phyloP scores from a whole-genome alignment of 2,113 vertebrate genomes.

The Cygnus buccinator region DNA sequence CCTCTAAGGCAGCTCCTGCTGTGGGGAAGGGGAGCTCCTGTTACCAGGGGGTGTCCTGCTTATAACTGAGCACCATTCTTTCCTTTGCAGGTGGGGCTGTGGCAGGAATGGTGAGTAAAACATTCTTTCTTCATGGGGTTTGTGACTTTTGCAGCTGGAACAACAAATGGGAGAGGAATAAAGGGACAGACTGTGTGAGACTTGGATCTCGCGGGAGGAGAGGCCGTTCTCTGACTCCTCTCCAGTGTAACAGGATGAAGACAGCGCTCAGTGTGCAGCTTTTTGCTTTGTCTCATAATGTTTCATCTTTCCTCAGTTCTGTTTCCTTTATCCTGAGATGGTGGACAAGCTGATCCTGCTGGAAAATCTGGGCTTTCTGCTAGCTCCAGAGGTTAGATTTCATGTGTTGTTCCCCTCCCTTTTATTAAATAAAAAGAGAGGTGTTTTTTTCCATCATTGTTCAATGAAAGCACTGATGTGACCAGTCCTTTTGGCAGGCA shows the following conservation, averaged over 20 bases:
- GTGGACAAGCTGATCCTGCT: slow-evolving; percentile 87
- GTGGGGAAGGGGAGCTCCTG: background rate
- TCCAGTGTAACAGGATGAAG: background rate
- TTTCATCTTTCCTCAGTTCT: slow-evolving; percentile 78
- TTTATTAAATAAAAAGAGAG: background rate
- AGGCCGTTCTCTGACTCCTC: background rate
- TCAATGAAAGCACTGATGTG: background rate
- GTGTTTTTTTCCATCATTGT: background rate
- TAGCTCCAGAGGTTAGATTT: slow-evolving; percentile 65
- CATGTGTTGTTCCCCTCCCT: background rate
- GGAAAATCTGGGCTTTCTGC: slow-evolving; percentile 81
- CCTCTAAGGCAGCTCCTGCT: background rate
- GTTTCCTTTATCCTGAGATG: slow-evolving; percentile 89
- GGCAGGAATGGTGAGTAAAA: slow-evolving; percentile 80
- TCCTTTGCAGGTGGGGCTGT: slow-evolving; percentile 82
- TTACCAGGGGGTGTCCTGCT: background rate
- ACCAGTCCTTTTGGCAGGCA: background rate
- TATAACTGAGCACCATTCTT: background rate
- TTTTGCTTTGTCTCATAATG: background rate
- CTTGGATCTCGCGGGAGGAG: background rate
- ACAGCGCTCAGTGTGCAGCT: background rate
- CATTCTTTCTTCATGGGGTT: background rate
- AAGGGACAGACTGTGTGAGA: background rate
- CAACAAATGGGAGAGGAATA: background rate
- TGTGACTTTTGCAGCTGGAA: background rate